Base-by-base conservation (phyloP, 2,888 invertebrate genomes). In the Resseliella maxima region DNA sequence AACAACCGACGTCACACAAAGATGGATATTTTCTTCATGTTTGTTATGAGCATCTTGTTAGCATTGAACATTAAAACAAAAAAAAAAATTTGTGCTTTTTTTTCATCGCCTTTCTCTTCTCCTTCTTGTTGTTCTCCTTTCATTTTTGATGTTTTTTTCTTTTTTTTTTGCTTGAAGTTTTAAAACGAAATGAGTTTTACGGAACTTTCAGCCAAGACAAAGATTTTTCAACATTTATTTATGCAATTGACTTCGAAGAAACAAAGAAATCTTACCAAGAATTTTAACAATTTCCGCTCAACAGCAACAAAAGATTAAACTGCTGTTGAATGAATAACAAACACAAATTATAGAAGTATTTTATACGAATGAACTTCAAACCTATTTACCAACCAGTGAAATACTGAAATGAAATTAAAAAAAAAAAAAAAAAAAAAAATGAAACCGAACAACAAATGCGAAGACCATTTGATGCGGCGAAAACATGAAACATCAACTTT, bases 291-390 rank as follows among this genome's bases (percentile, higher is more conserved):
- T 59, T 59, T 59, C 24, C 24, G 10, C 15, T 50, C 41, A 41
- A 41, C 41, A 41, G 12, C 41, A 41, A 41, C 41, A 41, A 50
- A 18, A 8, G 18, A 15, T 24, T 24, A 6, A 59, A 59, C 24
- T 59, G 59, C 59, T 59, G 59, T 59, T 59, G 59, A 59, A 24
- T 59, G 59, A 59, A 59, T 59, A n/a, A 59, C 59, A 59, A 59
- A 15, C 59, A 10, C 24, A 24, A 24, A 24, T 59, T 59, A 59
- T 59, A 59, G 18, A 50, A 59, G 59, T 59, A 59, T 59, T 15
- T 59, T 59, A 8, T 12, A 6, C 24, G 59, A 59, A 59, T 24
- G 59, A 2, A 59, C 3, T 59, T 24, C n/a, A 59, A 24, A 59
- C 24, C 24, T 3, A 24, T 2, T 18, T 50, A 24, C 59, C 3